Evolutionary conservation across 2,797 vertebrate genomes (phyloP).

Genomic region (Cichlasoma orientale): DNA sequence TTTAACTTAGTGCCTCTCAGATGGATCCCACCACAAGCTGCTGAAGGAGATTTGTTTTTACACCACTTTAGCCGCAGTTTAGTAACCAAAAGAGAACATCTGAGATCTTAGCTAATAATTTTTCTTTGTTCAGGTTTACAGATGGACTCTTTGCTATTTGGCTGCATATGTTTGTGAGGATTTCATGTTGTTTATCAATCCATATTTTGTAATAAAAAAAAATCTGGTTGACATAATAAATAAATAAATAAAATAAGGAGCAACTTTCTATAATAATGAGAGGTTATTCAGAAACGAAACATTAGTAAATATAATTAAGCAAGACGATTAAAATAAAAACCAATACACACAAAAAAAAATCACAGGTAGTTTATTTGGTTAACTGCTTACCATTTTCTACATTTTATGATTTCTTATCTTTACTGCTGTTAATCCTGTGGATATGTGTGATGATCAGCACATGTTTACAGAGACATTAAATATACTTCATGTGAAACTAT

Average conservation of each 20-base stretch:
- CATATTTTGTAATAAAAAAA: background rate
- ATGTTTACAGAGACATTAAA: background rate
- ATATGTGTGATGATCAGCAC: background rate
- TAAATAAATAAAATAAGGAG: background rate
- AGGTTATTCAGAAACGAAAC: background rate
- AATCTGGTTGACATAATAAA: background rate
- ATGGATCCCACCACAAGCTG: background rate
- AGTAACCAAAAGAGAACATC: background rate
- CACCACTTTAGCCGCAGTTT: background rate
- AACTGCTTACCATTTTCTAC: background rate
- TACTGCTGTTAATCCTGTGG: background rate
- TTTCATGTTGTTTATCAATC: background rate
- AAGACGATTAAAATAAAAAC: background rate
- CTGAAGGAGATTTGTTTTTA: background rate
- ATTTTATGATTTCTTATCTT: background rate
- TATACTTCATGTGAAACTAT: background rate
- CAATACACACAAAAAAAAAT: background rate
- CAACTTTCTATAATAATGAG: accelerated
- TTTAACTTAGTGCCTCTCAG: background rate
- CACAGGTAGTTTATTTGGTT: background rate
- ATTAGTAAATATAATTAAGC: background rate
- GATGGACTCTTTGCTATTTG: background rate
- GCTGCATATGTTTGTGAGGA: background rate
- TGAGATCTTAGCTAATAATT: background rate
- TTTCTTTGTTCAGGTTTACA: background rate